Evolutionary conservation across 2,888 invertebrate species (phyloP), one percentile per base, ranked within the genome.

Genomic region (Andricus quercusramuli): DNA sequence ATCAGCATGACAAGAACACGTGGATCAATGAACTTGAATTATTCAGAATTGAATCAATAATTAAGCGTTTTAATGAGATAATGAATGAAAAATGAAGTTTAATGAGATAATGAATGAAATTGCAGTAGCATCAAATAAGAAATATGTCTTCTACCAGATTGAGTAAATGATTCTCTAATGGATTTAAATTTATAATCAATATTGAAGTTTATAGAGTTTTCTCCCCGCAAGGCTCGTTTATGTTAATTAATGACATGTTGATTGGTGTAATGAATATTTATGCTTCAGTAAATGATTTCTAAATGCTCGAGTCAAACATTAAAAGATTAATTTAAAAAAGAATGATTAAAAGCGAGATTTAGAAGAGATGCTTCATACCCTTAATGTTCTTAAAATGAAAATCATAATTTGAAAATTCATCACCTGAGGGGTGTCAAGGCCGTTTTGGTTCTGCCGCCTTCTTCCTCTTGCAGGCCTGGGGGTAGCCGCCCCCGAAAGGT

Each of bases 391-490:
- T 47, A 47, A 17, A 47, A 13, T 17, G 5, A 47, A 47, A 47
- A 17, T 47, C 6, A 5, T 17, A 17, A 17, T 47, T 17, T 1
- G 17, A 44, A 59, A 65, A 13, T 15, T 15, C 83, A 83, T 78
- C 84, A 92, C 92, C 89, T 92, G 92, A 77, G 92, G 87, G 65
- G 91, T 90, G 83, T 92, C 92, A 84, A 92, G 89, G 81, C 92
- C 92, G 90, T 92, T 92, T 82, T 92, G 92, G 83, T 90, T 91
- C 80, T 90, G 90, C 32, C 92, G 91, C 90, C 92, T 91, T 62
- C 90, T 85, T 68, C 90, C 89, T 37, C 91, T 86, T 3, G 91
- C 90, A 70, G 91, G 90, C 82, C 92, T 88, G 3, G 91, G 92
- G 79, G 92, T 92, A 25, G 91, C 90, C 81, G 92, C 91, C 76